Percentiles rank a stretch among this genome's conserved stretches.
These are phyloP conservation scores for Pogonocichla stellata DNA, from an alignment of 2,113 vertebrate species.

Conservation along the genomic window DNA sequence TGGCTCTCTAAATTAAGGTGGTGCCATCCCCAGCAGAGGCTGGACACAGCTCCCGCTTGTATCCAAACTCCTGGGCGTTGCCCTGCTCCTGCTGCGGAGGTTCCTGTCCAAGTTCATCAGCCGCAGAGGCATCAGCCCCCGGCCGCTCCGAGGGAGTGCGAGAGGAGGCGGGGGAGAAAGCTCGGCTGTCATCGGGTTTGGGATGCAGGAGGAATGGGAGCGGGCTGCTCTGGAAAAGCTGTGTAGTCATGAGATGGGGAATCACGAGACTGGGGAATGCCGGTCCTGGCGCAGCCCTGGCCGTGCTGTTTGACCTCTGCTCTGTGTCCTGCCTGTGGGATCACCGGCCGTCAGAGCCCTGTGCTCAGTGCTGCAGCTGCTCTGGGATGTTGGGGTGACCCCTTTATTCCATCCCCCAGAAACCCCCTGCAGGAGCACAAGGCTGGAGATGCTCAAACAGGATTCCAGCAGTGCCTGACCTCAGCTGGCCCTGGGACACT, in stretches of 20 bases:
- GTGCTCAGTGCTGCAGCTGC: neutral
- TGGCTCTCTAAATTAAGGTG: neutral
- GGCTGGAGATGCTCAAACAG: neutral
- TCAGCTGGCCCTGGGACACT: neutral
- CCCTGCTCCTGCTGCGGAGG: neutral
- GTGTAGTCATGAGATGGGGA: neutral
- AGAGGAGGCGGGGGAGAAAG: neutral
- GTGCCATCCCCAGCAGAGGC: neutral
- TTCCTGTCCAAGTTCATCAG: neutral
- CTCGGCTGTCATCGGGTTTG: neutral
- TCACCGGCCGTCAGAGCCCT: accelerated
- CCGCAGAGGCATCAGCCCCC: neutral
- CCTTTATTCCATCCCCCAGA: neutral
- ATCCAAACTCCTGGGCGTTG: neutral
- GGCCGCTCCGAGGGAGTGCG: accelerated
- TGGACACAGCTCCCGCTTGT: neutral
- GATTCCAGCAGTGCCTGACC: neutral
- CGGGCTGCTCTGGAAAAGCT: neutral
- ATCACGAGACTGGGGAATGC: neutral
- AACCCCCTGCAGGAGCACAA: neutral
- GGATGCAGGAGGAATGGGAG: neutral
- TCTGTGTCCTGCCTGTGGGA: neutral
- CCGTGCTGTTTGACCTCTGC: neutral
- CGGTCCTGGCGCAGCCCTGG: neutral
- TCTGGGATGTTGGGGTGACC: neutral